A percentile compares a stretch with the other conserved stretches of the same genome.
Evolutionary conservation across 2,888 invertebrate genomes (phyloP).

Genomic region (Hyppa rectilinea): DNA sequence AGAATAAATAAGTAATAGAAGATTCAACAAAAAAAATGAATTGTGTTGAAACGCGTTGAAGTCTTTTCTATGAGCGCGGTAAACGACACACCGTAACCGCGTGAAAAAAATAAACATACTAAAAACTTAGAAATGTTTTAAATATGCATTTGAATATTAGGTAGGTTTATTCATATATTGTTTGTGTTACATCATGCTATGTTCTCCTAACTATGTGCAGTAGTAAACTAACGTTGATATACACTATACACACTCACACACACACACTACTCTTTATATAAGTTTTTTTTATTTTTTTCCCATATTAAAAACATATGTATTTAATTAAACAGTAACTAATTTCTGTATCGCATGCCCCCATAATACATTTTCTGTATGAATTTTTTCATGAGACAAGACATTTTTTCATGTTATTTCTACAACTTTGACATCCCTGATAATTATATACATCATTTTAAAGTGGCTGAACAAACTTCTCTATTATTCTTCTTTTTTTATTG

Average conservation of each 20-base stretch:
- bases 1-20: not conserved
- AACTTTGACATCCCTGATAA: too few relatives aligned
- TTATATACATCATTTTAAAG: not conserved
- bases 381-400: too few relatives aligned
- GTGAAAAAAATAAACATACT: not conserved
- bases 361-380: not conserved
- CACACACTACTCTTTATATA: too few relatives aligned
- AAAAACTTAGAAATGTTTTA: not conserved
- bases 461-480: not conserved
- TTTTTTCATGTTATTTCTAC: not conserved
- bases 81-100: not conserved
- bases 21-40: not conserved
- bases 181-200: too few relatives aligned
- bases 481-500: too few relatives aligned
- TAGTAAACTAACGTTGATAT: not conserved
- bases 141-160: not conserved
- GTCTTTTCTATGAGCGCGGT: constrained; percentile 70
- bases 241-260: too few relatives aligned
- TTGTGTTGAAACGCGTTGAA: constrained; percentile 71
- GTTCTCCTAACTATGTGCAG: not conserved
- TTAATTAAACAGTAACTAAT: not conserved
- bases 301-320: not conserved
- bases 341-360: not conserved
- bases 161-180: not conserved
- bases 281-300: too few relatives aligned